Conservation (phyloP, 2,888 invertebrate species). For the Neoaliturus tenellus region DNA sequence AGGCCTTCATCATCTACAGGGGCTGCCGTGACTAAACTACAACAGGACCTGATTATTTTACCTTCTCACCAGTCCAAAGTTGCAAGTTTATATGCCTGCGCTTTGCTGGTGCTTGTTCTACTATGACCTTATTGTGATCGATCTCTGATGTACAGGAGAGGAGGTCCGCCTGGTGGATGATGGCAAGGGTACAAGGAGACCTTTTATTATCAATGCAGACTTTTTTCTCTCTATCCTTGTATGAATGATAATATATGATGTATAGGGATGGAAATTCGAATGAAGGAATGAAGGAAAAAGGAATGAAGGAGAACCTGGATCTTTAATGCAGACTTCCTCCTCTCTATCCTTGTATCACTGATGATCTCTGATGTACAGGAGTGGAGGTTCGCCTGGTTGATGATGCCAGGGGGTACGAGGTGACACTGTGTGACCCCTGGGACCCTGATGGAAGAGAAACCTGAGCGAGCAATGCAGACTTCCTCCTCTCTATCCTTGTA, state of each 20-base stretch:
- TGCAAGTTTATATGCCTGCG: too few species aligned
- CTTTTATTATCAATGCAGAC: neutral
- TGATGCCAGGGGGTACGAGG: slow-evolving; percentile 46
- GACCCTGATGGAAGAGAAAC: slow-evolving; percentile 2
- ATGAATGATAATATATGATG: neutral
- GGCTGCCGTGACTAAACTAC: too few species aligned
- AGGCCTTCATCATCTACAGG: too few species aligned
- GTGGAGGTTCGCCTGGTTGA: slow-evolving; percentile 70
- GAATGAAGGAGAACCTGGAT: slow-evolving; percentile 61
- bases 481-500: slow-evolving; percentile 97
- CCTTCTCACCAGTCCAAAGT: too few species aligned
- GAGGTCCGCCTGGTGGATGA: neutral
- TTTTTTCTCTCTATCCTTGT: neutral
- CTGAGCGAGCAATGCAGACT: slow-evolving; percentile 86
- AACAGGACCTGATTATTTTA: too few species aligned
- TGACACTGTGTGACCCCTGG: slow-evolving; percentile 7
- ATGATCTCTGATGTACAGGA: slow-evolving; percentile 63
- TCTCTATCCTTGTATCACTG: slow-evolving; percentile 75
- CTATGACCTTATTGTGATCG: too few species aligned
- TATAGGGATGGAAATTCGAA: slow-evolving; percentile 70
- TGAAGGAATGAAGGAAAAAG: slow-evolving; percentile 59
- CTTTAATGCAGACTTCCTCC: slow-evolving; percentile 93
- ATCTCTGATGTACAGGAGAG: neutral
- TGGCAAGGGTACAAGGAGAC: neutral
- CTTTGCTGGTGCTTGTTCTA: too few species aligned